Evolutionary conservation across 2,888 invertebrate genomes (phyloP).

Genomic region (Drosophila anomelani): DNA sequence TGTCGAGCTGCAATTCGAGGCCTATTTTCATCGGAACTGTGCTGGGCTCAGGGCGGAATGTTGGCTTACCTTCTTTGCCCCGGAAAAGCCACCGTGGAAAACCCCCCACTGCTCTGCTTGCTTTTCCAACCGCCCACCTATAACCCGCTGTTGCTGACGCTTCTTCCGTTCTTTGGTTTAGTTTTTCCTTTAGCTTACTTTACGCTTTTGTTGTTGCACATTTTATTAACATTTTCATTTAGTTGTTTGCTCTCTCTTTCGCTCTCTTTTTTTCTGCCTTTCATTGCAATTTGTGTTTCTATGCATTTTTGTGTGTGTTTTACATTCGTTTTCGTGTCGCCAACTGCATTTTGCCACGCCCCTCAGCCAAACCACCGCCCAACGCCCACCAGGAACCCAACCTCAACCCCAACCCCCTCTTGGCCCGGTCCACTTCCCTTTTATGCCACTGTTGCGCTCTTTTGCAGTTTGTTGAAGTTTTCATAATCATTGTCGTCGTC

Average conservation of each 20-base stretch:
- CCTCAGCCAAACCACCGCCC: conserved; percentile 11
- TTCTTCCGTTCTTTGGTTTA: conserved; percentile 76
- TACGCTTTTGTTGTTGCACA: conserved; percentile 57
- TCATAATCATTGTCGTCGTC: conserved; percentile 71
- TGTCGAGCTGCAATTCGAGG: conserved; percentile 43
- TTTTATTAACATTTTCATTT: conserved; percentile 78
- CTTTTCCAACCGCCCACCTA: not conserved
- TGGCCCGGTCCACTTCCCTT: conserved; percentile 29
- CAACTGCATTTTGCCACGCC: conserved; percentile 42
- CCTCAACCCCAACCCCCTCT: conserved; percentile 4
- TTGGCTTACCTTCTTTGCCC: conserved; percentile 3
- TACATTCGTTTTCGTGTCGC: conserved; percentile 75
- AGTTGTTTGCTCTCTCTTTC: conserved; percentile 50
- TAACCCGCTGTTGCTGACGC: conserved; percentile 53
- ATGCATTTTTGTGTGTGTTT: conserved; percentile 80
- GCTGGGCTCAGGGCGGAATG: conserved; percentile 38
- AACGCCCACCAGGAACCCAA: not conserved
- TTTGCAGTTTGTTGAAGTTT: conserved; percentile 73
- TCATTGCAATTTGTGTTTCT: conserved; percentile 79
- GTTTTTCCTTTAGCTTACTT: conserved; percentile 76
- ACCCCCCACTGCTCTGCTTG: not conserved
- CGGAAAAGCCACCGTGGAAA: conserved; percentile 4
- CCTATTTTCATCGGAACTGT: conserved; percentile 41
- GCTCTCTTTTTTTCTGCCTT: conserved; percentile 52
- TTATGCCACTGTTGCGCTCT: conserved; percentile 72